phyloP scores from a whole-genome alignment of 2,888 invertebrate genomes.

The Macrophya alboannulata region DNA sequence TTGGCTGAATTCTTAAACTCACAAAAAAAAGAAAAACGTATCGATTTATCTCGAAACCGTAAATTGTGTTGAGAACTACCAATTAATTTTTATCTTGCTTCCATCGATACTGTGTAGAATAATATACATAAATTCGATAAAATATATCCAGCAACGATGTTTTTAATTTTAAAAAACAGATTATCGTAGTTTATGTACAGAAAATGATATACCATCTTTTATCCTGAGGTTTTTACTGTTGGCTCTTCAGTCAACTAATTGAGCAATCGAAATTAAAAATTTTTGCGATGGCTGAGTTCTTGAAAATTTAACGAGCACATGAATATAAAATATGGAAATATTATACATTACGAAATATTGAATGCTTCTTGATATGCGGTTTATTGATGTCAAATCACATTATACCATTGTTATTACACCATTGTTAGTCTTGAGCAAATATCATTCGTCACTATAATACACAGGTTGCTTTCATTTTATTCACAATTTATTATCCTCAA shows the following conservation, averaged over 20 bases:
- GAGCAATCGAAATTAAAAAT: background rate
- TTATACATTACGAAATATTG: background rate
- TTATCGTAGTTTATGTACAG: background rate
- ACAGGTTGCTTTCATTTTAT: background rate
- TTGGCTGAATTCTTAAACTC: background rate
- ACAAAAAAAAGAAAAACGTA: background rate
- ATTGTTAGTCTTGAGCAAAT: conserved; percentile 20
- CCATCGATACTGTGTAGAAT: background rate
- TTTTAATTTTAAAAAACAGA: background rate
- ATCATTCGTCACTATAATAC: conserved; percentile 19
- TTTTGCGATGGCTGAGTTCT: background rate
- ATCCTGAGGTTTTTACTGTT: background rate
- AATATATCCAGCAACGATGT: background rate
- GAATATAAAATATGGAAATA: background rate
- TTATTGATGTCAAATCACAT: background rate
- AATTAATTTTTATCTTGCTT: background rate
- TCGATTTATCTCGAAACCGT: background rate
- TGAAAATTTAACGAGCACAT: background rate
- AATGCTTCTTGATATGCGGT: background rate
- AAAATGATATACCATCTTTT: background rate
- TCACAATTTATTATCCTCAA: background rate
- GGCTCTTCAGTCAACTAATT: background rate
- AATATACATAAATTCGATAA: background rate
- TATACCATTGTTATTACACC: background rate
- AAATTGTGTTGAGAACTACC: background rate